These are phyloP conservation scores for Dipus sagitta DNA, from an alignment of 2,797 vertebrate genomes.

Conservation along the genomic window DNA sequence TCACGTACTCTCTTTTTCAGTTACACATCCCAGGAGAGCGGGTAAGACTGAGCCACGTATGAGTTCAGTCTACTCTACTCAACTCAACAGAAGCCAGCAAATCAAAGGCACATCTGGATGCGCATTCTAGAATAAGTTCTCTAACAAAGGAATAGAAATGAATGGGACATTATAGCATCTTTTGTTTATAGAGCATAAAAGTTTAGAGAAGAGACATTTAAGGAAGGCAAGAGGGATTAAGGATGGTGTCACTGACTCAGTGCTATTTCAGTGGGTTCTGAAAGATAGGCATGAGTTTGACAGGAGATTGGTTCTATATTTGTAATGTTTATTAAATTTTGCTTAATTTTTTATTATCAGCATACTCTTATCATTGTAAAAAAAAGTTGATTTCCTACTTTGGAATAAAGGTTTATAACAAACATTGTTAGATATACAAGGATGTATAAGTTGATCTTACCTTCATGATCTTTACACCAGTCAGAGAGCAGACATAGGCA, in stretches of 20 bases:
- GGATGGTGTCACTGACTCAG: neutral
- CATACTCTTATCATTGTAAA: neutral
- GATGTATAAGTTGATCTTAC: neutral
- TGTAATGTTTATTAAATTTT: neutral
- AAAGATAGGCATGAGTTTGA: neutral
- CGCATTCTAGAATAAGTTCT: neutral
- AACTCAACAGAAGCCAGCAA: neutral
- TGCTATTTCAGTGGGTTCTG: neutral
- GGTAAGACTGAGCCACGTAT: neutral
- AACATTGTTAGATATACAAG: neutral
- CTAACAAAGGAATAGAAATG: neutral
- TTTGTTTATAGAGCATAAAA: neutral
- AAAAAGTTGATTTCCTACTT: neutral
- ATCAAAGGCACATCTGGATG: neutral
- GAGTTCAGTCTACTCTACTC: neutral
- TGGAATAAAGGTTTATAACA: neutral
- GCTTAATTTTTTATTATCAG: slow-evolving; percentile 1
- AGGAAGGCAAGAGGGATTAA: neutral
- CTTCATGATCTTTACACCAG: neutral
- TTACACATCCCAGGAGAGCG: neutral
- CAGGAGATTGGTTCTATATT: neutral
- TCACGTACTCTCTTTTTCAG: too few species aligned
- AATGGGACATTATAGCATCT: neutral
- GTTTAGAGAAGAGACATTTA: neutral
- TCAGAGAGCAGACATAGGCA: neutral